phyloP scores from a whole-genome alignment of 2,113 vertebrate species.

The Boleophthalmus pectinirostris region DNA sequence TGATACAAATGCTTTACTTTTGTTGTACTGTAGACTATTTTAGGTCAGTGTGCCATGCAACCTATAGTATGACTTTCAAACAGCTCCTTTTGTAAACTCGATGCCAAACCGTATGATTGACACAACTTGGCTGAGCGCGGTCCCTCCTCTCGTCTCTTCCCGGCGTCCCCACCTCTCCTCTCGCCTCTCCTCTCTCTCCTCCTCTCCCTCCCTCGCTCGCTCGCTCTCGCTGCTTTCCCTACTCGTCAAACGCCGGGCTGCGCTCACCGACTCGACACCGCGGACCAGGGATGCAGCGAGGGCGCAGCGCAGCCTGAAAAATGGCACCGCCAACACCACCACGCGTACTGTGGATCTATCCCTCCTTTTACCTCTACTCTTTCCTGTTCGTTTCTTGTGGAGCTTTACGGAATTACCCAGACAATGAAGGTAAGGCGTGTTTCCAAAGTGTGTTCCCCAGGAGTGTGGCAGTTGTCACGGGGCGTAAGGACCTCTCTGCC shows the following conservation, averaged over 20 bases:
- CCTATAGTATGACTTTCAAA: constrained; percentile 25
- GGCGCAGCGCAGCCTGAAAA: constrained; percentile 80
- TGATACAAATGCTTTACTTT: background rate
- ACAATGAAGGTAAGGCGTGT: constrained; percentile 80
- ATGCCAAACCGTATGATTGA: constrained; percentile 66
- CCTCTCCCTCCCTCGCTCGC: constrained; percentile 30
- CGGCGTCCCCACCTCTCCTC: constrained; percentile 55
- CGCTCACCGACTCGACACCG: constrained; percentile 74
- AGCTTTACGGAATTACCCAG: constrained; percentile 79
- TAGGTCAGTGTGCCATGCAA: background rate
- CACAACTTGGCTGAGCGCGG: constrained; percentile 61
- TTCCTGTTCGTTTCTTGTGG: constrained; percentile 63
- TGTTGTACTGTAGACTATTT: background rate
- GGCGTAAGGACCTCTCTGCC: constrained; percentile 35
- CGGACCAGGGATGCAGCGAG: constrained; percentile 79
- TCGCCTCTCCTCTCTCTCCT: constrained; percentile 30
- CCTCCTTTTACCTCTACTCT: constrained; percentile 58
- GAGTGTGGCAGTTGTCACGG: constrained; percentile 19
- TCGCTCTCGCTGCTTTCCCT: constrained; percentile 19
- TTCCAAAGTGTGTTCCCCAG: constrained; percentile 16
- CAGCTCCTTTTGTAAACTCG: constrained; percentile 34
- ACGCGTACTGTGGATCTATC: constrained; percentile 80
- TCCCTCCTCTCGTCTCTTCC: constrained; percentile 64
- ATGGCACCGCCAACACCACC: constrained; percentile 75
- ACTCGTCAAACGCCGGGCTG: constrained; percentile 60